Base-by-base conservation (phyloP, 1,140 invertebrate genomes). In the Eurosta solidaginis region DNA sequence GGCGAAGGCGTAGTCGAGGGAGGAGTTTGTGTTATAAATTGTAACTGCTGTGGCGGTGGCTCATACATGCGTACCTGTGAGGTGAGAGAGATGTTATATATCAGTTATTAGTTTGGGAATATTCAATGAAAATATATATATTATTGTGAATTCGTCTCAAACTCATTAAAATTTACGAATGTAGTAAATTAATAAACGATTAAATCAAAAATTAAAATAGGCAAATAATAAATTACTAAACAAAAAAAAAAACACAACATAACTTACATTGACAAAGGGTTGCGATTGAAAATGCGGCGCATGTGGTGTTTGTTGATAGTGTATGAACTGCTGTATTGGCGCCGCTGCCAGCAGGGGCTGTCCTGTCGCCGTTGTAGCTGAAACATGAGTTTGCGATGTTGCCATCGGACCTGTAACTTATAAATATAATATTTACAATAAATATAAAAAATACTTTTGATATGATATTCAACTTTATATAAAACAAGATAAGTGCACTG, bases 261-360 rank as follows among this genome's bases (percentile, higher is more conserved):
- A 5, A 49, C 36, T 76, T 20, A 76, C 29, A 22, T 68, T 68
- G 6, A 42, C 78, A 82, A 89, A 90, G 54, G 86, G 85, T 63
- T 88, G 83, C 22, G 89, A 89, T 83, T 89, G 90, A 79, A 89
- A 90, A 81, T 89, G 90, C 85, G 90, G 91, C 82, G 91, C 91
- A 85, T 92, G 89, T 84, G 91, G 90, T 80, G 91, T 90, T 81
- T 92, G 91, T 80, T 91, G 90, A 85, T 92, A 91, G 9, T 89
- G 89, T 76, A 88, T 88, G 82, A 92, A 89, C 84, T 91, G 91
- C 77, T 84, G 90, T 82, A 90, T 91, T 12, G 91, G 93, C 17
- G 92, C 93, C 12, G 94, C 91, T 42, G 94, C 93, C 81, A 96
- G 88, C 74, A 97, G 88, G 5, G 95, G 95, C 84, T 95, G 95